These are phyloP conservation scores for Anastrepha ludens DNA, from an alignment of 1,140 invertebrate genomes.

Conservation along the genomic window DNA sequence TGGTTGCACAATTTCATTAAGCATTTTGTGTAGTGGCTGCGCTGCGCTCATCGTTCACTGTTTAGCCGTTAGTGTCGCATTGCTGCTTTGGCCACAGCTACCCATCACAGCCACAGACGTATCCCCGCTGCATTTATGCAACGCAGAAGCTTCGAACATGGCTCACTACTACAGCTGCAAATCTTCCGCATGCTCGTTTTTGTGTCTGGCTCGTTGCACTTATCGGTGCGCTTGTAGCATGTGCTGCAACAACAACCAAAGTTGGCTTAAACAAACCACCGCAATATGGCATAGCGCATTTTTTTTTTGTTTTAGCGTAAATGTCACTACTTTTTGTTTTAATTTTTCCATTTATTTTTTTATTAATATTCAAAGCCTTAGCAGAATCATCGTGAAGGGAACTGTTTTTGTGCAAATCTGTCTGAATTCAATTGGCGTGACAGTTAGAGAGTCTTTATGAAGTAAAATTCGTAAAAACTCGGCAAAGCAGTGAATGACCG, in stretches of 20 bases:
- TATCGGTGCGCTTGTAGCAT: background rate
- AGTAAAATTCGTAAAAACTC: too few species aligned
- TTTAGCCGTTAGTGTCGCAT: background rate
- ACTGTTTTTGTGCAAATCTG: background rate
- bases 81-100: background rate
- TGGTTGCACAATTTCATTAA: slow-evolving; percentile 74
- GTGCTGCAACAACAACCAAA: background rate
- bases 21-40: slow-evolving; percentile 54
- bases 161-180: too few species aligned
- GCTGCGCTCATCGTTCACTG: slow-evolving; percentile 10
- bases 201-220: slow-evolving; percentile 5
- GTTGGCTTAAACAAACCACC: background rate
- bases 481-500: too few species aligned
- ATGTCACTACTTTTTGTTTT: background rate
- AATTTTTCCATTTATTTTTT: background rate
- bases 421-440: too few species aligned
- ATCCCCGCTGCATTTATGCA: background rate
- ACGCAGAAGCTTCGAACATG: too few species aligned
- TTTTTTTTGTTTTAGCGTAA: too few species aligned
- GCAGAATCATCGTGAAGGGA: background rate
- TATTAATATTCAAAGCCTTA: background rate
- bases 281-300: background rate
- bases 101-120: background rate
- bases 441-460: too few species aligned
- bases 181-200: background rate